phyloP scores from a whole-genome alignment of 2,113 vertebrate genomes.

The Todiramphus chloris region DNA sequence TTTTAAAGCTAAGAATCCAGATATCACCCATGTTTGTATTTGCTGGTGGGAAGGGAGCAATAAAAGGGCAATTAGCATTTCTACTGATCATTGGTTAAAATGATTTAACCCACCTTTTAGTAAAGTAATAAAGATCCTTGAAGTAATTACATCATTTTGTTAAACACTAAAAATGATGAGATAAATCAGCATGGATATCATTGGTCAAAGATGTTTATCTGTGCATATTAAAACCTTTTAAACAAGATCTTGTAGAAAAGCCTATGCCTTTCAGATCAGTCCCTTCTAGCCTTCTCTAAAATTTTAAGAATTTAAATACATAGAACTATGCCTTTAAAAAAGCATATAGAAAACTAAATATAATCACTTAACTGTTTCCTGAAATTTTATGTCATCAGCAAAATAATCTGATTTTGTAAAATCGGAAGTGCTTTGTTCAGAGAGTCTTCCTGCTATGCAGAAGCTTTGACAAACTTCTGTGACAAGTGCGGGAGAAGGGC shows the following conservation, averaged over 20 bases:
- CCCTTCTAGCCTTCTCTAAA: neutral
- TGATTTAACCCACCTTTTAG: slow-evolving; percentile 41
- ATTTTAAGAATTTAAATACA: neutral
- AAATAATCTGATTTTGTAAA: neutral
- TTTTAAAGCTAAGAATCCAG: slow-evolving; percentile 54
- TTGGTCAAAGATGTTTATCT: slow-evolving; percentile 18
- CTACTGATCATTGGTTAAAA: slow-evolving; percentile 56
- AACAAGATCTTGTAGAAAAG: neutral
- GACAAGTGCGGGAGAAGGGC: neutral
- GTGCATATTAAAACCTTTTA: neutral
- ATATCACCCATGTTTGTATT: slow-evolving; percentile 25
- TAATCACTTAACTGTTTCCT: neutral
- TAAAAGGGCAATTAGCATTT: slow-evolving; percentile 59
- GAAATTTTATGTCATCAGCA: too few species aligned
- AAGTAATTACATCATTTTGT: slow-evolving; percentile 67
- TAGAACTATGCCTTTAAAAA: neutral
- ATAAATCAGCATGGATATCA: neutral
- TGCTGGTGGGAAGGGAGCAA: slow-evolving; percentile 47
- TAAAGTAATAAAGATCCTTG: slow-evolving; percentile 40
- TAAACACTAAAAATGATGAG: slow-evolving; percentile 52
- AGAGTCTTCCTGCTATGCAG: neutral
- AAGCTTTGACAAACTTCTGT: neutral
- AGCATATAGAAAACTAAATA: neutral
- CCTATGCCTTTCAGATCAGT: neutral
- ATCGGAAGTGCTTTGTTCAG: neutral